Evolutionary conservation across 2,113 vertebrate genomes (phyloP).

Genomic region (Ciconia boyciana): DNA sequence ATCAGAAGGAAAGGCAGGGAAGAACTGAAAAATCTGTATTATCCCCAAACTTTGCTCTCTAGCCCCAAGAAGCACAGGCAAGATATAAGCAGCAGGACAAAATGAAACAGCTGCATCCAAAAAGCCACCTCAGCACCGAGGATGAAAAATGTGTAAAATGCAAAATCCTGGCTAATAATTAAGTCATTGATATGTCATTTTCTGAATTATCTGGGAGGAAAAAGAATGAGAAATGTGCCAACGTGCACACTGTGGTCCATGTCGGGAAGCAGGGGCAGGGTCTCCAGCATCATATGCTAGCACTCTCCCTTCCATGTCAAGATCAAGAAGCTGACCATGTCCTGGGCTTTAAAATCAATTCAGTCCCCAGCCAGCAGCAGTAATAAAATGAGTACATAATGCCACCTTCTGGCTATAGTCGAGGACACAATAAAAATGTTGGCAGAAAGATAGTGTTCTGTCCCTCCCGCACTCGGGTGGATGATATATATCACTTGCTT

Average conservation of each 20-base stretch:
- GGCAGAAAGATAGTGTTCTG: slow-evolving; percentile 4
- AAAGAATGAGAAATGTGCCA: neutral
- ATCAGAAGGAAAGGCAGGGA: neutral
- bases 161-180: neutral
- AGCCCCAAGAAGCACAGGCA: neutral
- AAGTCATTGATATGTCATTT: neutral
- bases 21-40: neutral
- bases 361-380: neutral
- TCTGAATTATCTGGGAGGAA: neutral
- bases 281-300: neutral
- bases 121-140: neutral
- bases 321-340: neutral
- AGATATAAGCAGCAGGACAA: neutral
- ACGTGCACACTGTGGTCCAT: neutral
- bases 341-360: neutral
- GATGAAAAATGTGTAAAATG: neutral
- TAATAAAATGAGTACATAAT: slow-evolving; percentile 49
- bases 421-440: neutral
- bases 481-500: slow-evolving; percentile 63
- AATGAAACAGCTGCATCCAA: neutral
- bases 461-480: neutral
- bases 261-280: neutral
- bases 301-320: neutral
- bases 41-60: neutral
- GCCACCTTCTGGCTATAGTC: slow-evolving; percentile 58